phyloP scores from a whole-genome alignment of 2,888 invertebrate genomes.

The Dexiosoma caninum region DNA sequence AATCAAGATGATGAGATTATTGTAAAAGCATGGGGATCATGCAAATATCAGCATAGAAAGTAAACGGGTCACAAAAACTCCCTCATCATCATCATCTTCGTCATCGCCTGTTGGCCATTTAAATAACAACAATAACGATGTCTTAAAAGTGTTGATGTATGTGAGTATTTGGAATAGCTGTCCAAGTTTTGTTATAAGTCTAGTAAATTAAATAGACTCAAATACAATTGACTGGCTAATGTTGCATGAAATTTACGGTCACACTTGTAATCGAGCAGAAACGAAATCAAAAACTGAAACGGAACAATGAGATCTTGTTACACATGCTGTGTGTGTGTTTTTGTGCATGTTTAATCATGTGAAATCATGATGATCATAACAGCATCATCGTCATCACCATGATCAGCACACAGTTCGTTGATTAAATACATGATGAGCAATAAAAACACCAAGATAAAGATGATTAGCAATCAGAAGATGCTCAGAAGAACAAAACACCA shows the following conservation, averaged over 20 bases:
- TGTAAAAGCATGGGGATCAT: neutral
- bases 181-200: neutral
- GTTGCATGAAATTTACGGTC: constrained; percentile 75
- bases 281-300: neutral
- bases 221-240: constrained; percentile 56
- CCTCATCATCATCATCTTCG: constrained; percentile 14
- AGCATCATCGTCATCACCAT: neutral
- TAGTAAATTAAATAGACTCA: constrained; percentile 1
- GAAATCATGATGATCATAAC: constrained; percentile 39
- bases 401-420: neutral
- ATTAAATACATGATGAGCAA: constrained; percentile 15
- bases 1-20: neutral
- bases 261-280: constrained; percentile 68
- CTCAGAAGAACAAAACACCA: constrained; percentile 13
- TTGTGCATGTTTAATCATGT: constrained; percentile 2
- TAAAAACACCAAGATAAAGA: constrained; percentile 54
- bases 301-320: constrained; percentile 8
- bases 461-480: constrained; percentile 51
- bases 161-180: neutral
- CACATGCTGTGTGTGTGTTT: constrained; percentile 70
- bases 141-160: neutral
- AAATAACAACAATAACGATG: constrained; percentile 19
- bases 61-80: neutral
- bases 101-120: constrained; percentile 18
- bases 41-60: neutral